These are phyloP conservation scores for Hirundichthys speculiger DNA, from an alignment of 2,113 vertebrate genomes.

Conservation along the genomic window DNA sequence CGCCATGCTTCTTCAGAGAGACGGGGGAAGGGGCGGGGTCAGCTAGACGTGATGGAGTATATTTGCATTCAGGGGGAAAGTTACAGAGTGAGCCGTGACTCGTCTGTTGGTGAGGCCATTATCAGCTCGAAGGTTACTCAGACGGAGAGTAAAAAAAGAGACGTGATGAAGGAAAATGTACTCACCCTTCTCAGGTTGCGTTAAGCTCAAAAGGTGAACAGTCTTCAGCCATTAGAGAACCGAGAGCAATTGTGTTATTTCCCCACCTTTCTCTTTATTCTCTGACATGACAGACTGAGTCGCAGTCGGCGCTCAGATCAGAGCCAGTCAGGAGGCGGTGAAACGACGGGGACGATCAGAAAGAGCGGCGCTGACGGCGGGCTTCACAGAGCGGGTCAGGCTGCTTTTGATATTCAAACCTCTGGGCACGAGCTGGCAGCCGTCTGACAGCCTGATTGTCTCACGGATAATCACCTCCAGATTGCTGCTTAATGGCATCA, in stretches of 20 bases:
- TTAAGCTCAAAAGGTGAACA: conserved; percentile 63
- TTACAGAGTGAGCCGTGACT: conserved; percentile 63
- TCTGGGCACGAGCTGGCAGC: conserved; percentile 20
- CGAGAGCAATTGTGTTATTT: conserved; percentile 10
- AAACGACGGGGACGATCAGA: conserved; percentile 15
- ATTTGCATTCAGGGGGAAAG: conserved; percentile 74
- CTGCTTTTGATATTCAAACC: conserved; percentile 26
- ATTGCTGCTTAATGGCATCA: conserved; percentile 37
- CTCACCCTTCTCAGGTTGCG: conserved; percentile 42
- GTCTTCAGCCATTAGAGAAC: conserved; percentile 59
- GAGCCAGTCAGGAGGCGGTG: conserved; percentile 44
- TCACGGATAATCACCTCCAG: conserved; percentile 41
- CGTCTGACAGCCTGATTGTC: conserved; percentile 43
- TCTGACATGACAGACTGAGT: conserved; percentile 46
- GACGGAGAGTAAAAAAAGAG: conserved; percentile 1
- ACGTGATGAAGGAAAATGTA: conserved; percentile 15
- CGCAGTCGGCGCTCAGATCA: conserved; percentile 45
- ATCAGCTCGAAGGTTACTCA: conserved; percentile 45
- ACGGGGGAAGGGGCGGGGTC: conserved; percentile 38
- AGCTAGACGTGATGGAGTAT: conserved; percentile 63
- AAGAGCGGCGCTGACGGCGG: background rate
- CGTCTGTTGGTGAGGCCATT: conserved; percentile 56
- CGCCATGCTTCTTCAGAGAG: conserved; percentile 49
- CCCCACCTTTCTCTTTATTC: conserved; percentile 27
- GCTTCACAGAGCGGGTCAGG: conserved; percentile 41